Evolutionary conservation across 2,797 vertebrate genomes (phyloP).

Genomic region (Poeciliopsis gracilis): DNA sequence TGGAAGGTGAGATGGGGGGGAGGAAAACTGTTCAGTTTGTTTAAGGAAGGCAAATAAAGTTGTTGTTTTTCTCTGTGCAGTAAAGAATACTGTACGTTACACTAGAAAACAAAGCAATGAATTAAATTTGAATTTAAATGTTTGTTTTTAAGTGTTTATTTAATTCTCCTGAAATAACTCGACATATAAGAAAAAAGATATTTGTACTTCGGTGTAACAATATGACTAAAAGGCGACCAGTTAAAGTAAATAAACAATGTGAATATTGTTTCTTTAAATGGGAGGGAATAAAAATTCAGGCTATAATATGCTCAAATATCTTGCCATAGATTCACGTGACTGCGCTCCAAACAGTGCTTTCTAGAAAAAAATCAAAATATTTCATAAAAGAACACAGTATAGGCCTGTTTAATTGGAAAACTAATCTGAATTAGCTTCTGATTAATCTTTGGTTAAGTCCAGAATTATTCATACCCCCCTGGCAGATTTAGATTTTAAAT

Average conservation of each 20-base stretch:
- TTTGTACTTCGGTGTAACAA: neutral
- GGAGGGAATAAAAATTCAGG: too few relatives aligned
- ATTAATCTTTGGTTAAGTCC: neutral
- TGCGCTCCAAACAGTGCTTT: neutral
- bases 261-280: too few relatives aligned
- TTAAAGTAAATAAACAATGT: neutral
- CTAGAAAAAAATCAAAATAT: neutral
- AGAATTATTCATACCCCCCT: neutral
- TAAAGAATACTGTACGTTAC: neutral
- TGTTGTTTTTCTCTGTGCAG: neutral
- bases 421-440: neutral
- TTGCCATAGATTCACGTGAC: neutral
- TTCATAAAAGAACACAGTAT: neutral
- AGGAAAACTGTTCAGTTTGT: slow-evolving; percentile 15
- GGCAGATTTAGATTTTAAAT: neutral
- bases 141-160: neutral
- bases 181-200: neutral
- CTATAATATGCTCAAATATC: neutral
- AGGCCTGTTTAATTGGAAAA: neutral
- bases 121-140: neutral
- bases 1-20: slow-evolving; percentile 86
- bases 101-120: neutral
- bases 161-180: neutral
- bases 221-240: neutral
- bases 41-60: neutral